Conservation (phyloP, 2,888 invertebrate genomes). For the Tetranychus piercei region DNA sequence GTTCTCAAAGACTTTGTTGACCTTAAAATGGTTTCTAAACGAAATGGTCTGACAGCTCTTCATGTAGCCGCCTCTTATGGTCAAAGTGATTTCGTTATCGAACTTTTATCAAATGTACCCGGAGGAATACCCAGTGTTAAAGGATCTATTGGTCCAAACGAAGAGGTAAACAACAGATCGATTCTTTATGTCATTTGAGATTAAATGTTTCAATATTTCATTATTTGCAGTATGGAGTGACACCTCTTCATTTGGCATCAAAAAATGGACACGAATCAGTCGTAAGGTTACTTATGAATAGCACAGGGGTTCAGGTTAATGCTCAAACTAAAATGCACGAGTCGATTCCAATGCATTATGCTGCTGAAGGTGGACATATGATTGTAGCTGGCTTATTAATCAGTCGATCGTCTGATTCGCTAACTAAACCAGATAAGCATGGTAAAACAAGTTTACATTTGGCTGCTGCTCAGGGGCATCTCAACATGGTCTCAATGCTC, state of each 20-base stretch:
- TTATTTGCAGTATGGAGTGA: conserved; percentile 54
- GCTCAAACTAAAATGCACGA: conserved; percentile 57
- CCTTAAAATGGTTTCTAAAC: conserved; percentile 44
- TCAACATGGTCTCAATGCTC: conserved; percentile 93
- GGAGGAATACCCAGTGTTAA: conserved; percentile 89
- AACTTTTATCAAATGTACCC: conserved; percentile 73
- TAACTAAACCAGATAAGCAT: conserved; percentile 72
- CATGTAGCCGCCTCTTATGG: conserved; percentile 96
- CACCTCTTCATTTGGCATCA: conserved; percentile 86
- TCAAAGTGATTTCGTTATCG: conserved; percentile 86
- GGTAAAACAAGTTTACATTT: conserved; percentile 95
- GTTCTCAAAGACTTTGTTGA: conserved; percentile 64
- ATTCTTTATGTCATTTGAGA: background rate
- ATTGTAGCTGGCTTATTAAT: conserved; percentile 88
- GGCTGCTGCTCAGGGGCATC: conserved; percentile 88
- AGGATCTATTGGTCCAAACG: conserved; percentile 65
- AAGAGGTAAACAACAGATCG: conserved; percentile 38
- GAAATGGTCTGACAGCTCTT: conserved; percentile 79
- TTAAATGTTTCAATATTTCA: background rate
- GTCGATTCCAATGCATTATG: conserved; percentile 88
- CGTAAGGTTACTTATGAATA: conserved; percentile 80
- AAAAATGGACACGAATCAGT: conserved; percentile 97
- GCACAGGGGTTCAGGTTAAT: conserved; percentile 92
- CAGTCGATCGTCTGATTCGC: conserved; percentile 82
- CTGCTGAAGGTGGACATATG: conserved; percentile 90